Conservation (phyloP, 2,113 vertebrate species). For the Anser brachyrhynchus region DNA sequence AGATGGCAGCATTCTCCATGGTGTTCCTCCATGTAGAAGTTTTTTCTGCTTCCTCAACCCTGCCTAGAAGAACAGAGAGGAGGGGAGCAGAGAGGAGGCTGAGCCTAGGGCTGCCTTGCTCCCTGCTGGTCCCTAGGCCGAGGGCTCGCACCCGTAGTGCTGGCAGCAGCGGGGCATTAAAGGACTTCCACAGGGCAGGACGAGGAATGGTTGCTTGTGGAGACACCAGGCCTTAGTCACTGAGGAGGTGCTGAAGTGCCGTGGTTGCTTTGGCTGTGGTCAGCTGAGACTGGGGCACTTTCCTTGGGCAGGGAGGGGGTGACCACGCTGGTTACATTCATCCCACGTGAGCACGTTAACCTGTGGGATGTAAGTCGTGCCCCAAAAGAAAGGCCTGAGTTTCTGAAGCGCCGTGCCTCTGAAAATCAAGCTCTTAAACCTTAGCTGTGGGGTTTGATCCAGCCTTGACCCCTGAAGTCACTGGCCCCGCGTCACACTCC, state of each 20-base stretch:
- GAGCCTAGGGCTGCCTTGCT: neutral
- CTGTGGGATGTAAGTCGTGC: neutral
- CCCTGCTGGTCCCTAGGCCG: neutral
- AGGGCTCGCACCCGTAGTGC: neutral
- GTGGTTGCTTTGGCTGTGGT: neutral
- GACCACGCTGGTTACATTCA: neutral
- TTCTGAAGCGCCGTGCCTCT: neutral
- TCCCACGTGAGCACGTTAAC: neutral
- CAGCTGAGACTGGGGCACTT: neutral
- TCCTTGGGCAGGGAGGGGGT: neutral
- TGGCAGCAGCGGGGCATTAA: neutral
- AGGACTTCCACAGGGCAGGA: neutral
- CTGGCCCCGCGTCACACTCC: neutral
- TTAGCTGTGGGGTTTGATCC: neutral
- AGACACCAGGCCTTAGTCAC: neutral
- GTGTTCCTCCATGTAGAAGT: neutral
- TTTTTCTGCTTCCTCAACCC: neutral
- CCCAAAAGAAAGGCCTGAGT: neutral
- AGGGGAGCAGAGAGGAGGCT: neutral
- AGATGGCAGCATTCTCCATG: fast-evolving
- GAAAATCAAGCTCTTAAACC: neutral
- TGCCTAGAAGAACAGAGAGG: neutral
- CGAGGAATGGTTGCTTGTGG: neutral
- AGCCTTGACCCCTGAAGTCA: neutral
- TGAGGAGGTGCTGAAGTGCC: neutral